A percentile compares a stretch with the other conserved stretches of the same genome.
Evolutionary conservation across 2,113 vertebrate species (phyloP).

Genomic region (Oreochromis spilurus): DNA sequence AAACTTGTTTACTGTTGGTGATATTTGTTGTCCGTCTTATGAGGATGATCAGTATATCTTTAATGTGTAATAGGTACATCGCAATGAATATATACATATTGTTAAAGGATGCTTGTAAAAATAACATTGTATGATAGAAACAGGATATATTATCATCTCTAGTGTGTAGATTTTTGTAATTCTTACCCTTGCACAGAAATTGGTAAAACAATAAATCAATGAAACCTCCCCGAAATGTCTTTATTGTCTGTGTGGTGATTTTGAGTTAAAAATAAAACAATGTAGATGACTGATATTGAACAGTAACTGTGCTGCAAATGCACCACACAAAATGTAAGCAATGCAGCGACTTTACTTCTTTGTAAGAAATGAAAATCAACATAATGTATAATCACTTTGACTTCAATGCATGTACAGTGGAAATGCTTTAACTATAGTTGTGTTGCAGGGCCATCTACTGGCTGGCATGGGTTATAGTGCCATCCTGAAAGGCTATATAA

Average conservation of each 20-base stretch:
- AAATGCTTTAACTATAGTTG: background rate
- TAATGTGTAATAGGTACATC: constrained; percentile 55
- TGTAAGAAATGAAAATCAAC: background rate
- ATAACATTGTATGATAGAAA: constrained; percentile 69
- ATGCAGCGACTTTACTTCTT: background rate
- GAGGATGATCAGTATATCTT: constrained; percentile 58
- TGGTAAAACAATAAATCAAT: constrained; percentile 62
- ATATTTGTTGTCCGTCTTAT: constrained; percentile 40
- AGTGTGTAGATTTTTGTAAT: constrained; percentile 70
- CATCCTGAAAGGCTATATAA: background rate
- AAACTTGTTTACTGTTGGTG: constrained; percentile 50
- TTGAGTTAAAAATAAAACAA: background rate
- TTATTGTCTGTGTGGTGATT: background rate
- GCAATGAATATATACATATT: constrained; percentile 52
- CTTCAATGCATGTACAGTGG: background rate
- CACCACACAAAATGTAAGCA: background rate
- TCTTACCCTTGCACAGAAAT: constrained; percentile 69
- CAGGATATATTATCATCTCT: constrained; percentile 69
- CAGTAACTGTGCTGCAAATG: background rate
- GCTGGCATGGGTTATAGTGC: background rate
- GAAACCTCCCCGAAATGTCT: constrained; percentile 6
- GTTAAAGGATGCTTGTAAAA: constrained; percentile 60
- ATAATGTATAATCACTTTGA: background rate
- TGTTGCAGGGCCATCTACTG: constrained; percentile 33
- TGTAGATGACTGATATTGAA: background rate